Evolutionary conservation across 2,888 invertebrate species (phyloP).

Genomic region (Steinernema hermaphroditum): DNA sequence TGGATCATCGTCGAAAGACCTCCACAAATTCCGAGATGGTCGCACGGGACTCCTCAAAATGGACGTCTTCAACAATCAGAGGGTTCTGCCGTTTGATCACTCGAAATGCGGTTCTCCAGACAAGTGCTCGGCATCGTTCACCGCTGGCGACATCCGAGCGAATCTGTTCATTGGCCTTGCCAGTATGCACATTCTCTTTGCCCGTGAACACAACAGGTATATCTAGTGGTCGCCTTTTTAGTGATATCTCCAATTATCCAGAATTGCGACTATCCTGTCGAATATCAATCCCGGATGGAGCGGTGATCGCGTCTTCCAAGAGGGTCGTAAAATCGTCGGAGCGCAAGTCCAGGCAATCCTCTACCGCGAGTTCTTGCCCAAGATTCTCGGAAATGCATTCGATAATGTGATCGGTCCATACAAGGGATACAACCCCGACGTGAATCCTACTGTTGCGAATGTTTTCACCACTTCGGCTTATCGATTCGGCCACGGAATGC

Average conservation of each 20-base stretch:
- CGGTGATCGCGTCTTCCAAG: constrained; percentile 83
- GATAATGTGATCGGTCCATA: constrained; percentile 79
- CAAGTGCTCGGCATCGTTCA: constrained; percentile 60
- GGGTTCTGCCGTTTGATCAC: constrained; percentile 63
- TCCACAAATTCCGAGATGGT: constrained; percentile 64
- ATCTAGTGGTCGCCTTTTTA: not conserved
- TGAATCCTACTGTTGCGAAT: constrained; percentile 86
- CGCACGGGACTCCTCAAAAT: constrained; percentile 55
- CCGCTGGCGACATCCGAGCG: constrained; percentile 59
- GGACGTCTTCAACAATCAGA: constrained; percentile 47
- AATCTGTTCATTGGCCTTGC: constrained; percentile 69
- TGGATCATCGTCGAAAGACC: constrained; percentile 74
- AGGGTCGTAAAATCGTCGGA: constrained; percentile 80
- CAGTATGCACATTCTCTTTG: constrained; percentile 73
- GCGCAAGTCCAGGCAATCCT: constrained; percentile 72
- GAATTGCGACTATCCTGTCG: constrained; percentile 79
- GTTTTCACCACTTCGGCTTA: constrained; percentile 95
- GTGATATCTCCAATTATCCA: constrained; percentile 61
- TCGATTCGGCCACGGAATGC: constrained; percentile 89
- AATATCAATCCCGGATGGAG: constrained; percentile 87
- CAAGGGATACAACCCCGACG: constrained; percentile 75
- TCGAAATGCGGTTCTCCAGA: constrained; percentile 53
- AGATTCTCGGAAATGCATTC: constrained; percentile 78
- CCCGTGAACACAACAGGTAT: constrained; percentile 84
- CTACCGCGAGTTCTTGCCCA: constrained; percentile 82